phyloP scores from a whole-genome alignment of 1,140 invertebrate genomes.

The Cephus cinctus region DNA sequence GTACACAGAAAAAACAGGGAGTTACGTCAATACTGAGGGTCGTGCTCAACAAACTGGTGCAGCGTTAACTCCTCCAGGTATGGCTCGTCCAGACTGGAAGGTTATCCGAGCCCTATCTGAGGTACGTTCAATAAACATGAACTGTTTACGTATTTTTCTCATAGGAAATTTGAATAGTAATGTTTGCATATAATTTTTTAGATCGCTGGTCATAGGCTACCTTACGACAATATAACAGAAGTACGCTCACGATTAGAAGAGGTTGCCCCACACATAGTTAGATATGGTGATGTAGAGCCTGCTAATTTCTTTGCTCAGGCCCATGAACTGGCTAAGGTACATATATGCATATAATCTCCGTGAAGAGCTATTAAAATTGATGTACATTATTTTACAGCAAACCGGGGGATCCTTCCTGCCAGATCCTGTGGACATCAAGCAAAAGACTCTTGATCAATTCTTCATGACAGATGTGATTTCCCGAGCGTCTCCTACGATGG shows the following conservation, averaged over 20 bases:
- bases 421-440: constrained; percentile 72
- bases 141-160: constrained; percentile 21
- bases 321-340: constrained; percentile 65
- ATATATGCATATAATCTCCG: constrained; percentile 28
- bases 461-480: constrained; percentile 98
- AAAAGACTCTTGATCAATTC: constrained; percentile 87
- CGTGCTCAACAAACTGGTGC: constrained; percentile 89
- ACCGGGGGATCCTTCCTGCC: constrained; percentile 57
- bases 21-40: constrained; percentile 97
- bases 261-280: constrained; percentile 84
- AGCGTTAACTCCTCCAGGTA: constrained; percentile 91
- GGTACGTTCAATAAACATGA: constrained; percentile 47
- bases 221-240: constrained; percentile 87
- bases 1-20: constrained; percentile 97
- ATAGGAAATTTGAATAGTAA: constrained; percentile 13
- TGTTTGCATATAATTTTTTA: constrained; percentile 45
- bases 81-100: constrained; percentile 97
- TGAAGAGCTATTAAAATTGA: not conserved
- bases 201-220: constrained; percentile 78
- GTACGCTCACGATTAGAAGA: constrained; percentile 80
- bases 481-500: constrained; percentile 97
- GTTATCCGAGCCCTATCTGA: constrained; percentile 89
- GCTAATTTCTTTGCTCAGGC: constrained; percentile 83
- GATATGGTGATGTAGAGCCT: constrained; percentile 80
- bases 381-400: constrained; percentile 53